These are phyloP conservation scores for Plebejus anna DNA, from an alignment of 2,888 invertebrate species.

Conservation along the genomic window DNA sequence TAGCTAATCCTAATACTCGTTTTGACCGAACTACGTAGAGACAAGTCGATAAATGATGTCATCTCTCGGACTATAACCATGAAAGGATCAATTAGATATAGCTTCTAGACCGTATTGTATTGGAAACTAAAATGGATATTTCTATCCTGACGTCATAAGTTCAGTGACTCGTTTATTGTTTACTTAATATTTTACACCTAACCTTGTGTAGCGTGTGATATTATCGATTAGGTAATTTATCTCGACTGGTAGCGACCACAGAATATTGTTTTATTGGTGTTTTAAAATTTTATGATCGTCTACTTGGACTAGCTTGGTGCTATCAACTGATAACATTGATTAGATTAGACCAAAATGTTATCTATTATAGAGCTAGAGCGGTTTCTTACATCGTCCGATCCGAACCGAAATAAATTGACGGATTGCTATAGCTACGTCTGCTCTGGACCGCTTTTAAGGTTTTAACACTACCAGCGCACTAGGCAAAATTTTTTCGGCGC, in stretches of 20 bases:
- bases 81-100: slow-evolving; percentile 16
- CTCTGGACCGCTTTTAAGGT: too few relatives aligned
- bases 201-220: neutral
- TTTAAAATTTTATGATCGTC: neutral
- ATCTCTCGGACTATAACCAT: slow-evolving; percentile 2
- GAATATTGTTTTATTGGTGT: slow-evolving; percentile 1
- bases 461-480: too few relatives aligned
- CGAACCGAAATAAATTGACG: too few relatives aligned
- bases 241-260: neutral
- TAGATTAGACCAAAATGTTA: neutral
- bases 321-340: neutral
- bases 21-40: neutral
- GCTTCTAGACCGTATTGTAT: slow-evolving; percentile 8
- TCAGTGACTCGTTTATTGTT: slow-evolving; percentile 17
- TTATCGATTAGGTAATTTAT: slow-evolving; percentile 3
- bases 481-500: too few relatives aligned
- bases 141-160: slow-evolving; percentile 13
- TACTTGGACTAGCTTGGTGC: neutral
- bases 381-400: neutral
- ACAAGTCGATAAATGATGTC: slow-evolving; percentile 9
- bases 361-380: neutral
- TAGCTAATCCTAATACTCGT: slow-evolving; percentile 1
- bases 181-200: slow-evolving; percentile 23
- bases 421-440: too few relatives aligned
- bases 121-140: slow-evolving; percentile 8